phyloP scores from a whole-genome alignment of 92 coral and sea anemone species.

The Porites lobata region DNA sequence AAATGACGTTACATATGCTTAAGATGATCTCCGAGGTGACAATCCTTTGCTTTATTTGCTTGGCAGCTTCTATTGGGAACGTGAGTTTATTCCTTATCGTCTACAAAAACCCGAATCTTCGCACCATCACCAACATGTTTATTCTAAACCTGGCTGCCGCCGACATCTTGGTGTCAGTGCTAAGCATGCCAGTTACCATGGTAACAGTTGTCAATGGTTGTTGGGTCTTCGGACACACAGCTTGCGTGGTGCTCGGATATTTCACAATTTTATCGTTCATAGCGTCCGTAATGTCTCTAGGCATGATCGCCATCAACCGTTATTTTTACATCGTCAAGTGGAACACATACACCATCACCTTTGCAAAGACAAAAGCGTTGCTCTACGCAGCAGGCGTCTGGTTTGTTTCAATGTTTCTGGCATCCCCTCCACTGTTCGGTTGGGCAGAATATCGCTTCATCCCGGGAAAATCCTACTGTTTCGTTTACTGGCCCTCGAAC shows the following conservation, averaged over 20 bases:
- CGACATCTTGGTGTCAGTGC: conserved; percentile 64
- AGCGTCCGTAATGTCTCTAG: conserved; percentile 64
- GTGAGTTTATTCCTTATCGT: conserved; percentile 63
- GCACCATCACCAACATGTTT: conserved; percentile 61
- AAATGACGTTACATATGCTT: not conserved
- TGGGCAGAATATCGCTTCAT: conserved; percentile 69
- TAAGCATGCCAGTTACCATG: conserved; percentile 70
- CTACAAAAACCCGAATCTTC: conserved; percentile 50
- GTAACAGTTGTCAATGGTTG: conserved; percentile 32
- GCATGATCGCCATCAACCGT: conserved; percentile 67
- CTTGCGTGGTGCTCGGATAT: conserved; percentile 57
- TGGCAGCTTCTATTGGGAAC: conserved; percentile 65
- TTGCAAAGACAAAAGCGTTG: conserved; percentile 37
- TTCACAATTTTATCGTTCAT: conserved; percentile 56
- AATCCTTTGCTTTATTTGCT: not conserved
- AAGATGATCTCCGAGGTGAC: not conserved
- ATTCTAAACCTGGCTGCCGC: conserved; percentile 73
- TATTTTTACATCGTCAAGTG: conserved; percentile 69
- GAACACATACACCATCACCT: conserved; percentile 50
- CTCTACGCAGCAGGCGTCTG: conserved; percentile 50
- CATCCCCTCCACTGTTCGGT: conserved; percentile 73
- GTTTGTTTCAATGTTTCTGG: conserved; percentile 45
- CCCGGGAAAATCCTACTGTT: conserved; percentile 65
- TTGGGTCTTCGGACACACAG: conserved; percentile 60
- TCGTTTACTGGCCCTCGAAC: conserved; percentile 68